Conservation (phyloP, 2,797 vertebrate species). For the Crocodylus rhombifer region DNA sequence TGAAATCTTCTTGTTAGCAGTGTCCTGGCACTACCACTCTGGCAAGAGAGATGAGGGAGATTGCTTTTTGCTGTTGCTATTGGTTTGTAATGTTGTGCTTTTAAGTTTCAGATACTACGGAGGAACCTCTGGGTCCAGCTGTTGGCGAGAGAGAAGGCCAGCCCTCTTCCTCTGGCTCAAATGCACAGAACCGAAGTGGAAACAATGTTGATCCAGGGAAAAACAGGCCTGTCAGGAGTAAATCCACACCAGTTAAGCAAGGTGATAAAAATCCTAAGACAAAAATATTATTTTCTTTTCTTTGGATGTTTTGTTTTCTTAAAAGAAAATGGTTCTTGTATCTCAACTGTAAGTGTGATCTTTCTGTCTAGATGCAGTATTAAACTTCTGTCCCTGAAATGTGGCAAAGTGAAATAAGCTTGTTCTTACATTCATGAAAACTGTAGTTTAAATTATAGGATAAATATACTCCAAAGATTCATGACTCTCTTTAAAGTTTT, state of each 20-base stretch:
- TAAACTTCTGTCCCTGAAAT: not conserved
- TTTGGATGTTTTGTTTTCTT: not conserved
- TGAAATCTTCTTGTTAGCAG: not conserved
- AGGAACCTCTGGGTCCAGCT: constrained; percentile 83
- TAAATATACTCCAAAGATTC: not conserved
- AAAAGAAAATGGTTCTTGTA: not conserved
- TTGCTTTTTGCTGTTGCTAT: not conserved
- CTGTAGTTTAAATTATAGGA: not conserved
- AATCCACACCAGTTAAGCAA: constrained; percentile 84
- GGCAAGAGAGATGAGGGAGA: not conserved
- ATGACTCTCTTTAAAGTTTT: not conserved
- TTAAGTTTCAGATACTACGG: constrained; percentile 86
- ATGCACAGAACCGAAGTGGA: constrained; percentile 78
- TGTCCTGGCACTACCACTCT: not conserved
- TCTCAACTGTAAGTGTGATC: not conserved
- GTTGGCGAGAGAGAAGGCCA: constrained; percentile 84
- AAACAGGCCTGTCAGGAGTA: constrained; percentile 83
- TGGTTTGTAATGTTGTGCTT: not conserved
- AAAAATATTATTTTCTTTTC: not conserved
- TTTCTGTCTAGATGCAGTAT: not conserved
- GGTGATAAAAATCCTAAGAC: constrained; percentile 60
- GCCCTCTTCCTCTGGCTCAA: constrained; percentile 88
- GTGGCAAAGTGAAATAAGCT: not conserved
- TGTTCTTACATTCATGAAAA: not conserved
- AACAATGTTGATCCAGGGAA: constrained; percentile 76